Base-by-base conservation (phyloP, 2,797 vertebrate genomes). In the Bufotes viridis region DNA sequence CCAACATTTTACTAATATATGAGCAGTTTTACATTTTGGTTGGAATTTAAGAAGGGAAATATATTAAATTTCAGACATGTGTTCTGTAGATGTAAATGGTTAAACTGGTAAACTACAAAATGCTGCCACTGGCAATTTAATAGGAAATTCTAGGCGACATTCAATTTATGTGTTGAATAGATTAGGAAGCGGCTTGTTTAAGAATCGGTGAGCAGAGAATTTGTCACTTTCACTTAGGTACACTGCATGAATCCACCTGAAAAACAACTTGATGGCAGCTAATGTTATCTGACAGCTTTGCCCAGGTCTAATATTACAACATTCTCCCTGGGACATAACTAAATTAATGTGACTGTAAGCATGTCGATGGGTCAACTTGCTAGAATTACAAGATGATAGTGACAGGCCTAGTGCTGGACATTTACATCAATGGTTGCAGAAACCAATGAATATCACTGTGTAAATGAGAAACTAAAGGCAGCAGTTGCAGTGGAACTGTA, bases 261-360 rank as follows among this genome's bases (percentile, higher is more conserved):
- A 86, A 8, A 0, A 90, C 90, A 86, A 87, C 67, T 81, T 90
- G 89, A 86, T 89, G 82, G 81, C 79, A 86, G 87, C 89, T 94
- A 89, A 92, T 91, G 87, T 90, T 89, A 89, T 90, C 90, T 92
- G 93, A 92, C 93, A 92, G 90, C 84, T 82, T 1, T 86, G 85
- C 90, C 90, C 83, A 85, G 90, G 92, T 91, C 82, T 70, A 90
- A 91, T 92, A 92, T 92, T 88, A 87, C 90, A 87, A 88, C 90
- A 89, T 89, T 90, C 87, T 88, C 84, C 90, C 75, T 88, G 55
- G 65, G 65, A 20, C 61, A 87, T 86, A 90, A 87, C 85, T 86
- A 91, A 93, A 93, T 92, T 91, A 90, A 92, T 91, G 91, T 90
- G 91, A 91, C 90, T 91, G 65, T 78, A 85, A 92, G 88, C 51